A percentile compares a stretch with the other conserved stretches of the same genome.
These are phyloP conservation scores for Pristionchus japonicus DNA, from an alignment of 2,888 invertebrate genomes.

Conservation along the genomic window DNA sequence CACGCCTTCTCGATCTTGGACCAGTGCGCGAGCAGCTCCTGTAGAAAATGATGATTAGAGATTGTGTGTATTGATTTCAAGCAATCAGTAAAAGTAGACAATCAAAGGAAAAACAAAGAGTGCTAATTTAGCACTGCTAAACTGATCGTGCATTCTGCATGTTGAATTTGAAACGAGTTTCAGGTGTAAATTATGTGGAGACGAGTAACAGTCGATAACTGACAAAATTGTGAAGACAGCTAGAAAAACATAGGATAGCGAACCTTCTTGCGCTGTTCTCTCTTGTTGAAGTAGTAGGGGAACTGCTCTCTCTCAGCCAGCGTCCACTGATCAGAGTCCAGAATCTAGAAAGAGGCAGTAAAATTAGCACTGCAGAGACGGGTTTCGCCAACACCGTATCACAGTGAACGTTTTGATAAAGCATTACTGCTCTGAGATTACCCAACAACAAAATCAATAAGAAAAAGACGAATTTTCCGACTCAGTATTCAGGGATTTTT, in stretches of 20 bases:
- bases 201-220: not conserved
- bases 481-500: not conserved
- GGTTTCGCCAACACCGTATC: too few relatives aligned
- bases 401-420: too few relatives aligned
- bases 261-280: slow-evolving; percentile 73
- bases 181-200: too few relatives aligned
- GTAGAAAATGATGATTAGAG: not conserved
- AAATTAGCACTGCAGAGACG: too few relatives aligned
- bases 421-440: not conserved
- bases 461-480: not conserved
- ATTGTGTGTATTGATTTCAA: too few relatives aligned
- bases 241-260: not conserved
- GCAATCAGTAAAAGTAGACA: too few relatives aligned
- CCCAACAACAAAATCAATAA: not conserved
- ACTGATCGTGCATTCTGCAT: too few relatives aligned
- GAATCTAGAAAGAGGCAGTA: slow-evolving; percentile 57
- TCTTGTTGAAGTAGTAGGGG: slow-evolving; percentile 75
- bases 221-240: not conserved
- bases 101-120: too few relatives aligned
- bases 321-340: slow-evolving; percentile 68
- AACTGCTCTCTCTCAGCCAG: slow-evolving; percentile 72
- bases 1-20: slow-evolving; percentile 74
- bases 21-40: slow-evolving; percentile 74
- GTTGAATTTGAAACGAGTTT: too few relatives aligned
- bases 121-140: too few relatives aligned